Evolutionary conservation across 2,888 invertebrate species (phyloP).

Genomic region (Octodonta nipae): DNA sequence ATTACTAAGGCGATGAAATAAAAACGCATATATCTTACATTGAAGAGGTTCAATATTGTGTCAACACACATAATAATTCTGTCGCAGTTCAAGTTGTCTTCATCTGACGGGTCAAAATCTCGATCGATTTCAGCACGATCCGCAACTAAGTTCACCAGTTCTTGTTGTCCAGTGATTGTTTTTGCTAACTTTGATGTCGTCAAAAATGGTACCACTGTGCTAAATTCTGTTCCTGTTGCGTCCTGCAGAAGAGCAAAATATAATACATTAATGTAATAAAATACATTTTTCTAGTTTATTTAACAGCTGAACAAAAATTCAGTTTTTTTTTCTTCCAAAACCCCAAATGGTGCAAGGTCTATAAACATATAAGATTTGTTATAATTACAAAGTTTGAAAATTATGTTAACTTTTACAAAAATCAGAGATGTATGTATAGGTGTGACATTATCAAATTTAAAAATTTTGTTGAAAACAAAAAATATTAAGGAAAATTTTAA

Average conservation of each 20-base stretch:
- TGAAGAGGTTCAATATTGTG: constrained; percentile 76
- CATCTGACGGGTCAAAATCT: constrained; percentile 43
- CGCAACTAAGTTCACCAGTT: constrained; percentile 71
- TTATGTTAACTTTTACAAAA: too few relatives aligned
- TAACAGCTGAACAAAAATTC: too few relatives aligned
- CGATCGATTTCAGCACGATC: constrained; percentile 72
- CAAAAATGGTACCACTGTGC: constrained; percentile 74
- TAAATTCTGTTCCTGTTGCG: constrained; percentile 84
- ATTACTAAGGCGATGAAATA: not conserved
- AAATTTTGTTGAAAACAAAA: too few relatives aligned
- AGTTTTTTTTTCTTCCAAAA: too few relatives aligned
- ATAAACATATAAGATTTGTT: too few relatives aligned
- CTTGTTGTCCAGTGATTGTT: constrained; percentile 72
- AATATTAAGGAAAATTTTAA: too few relatives aligned
- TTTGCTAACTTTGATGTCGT: constrained; percentile 68
- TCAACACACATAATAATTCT: constrained; percentile 74
- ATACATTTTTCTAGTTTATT: not conserved
- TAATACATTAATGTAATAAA: too few relatives aligned
- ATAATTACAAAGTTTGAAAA: too few relatives aligned
- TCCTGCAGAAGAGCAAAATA: constrained; percentile 41
- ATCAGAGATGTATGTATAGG: too few relatives aligned
- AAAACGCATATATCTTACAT: constrained; percentile 47
- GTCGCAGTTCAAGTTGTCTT: constrained; percentile 55
- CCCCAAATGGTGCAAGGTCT: too few relatives aligned
- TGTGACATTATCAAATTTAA: too few relatives aligned